A percentile compares a stretch with the other conserved stretches of the same genome.
Conservation (phyloP, 1,140 invertebrate species). For the Propsilocerus akamusi region DNA sequence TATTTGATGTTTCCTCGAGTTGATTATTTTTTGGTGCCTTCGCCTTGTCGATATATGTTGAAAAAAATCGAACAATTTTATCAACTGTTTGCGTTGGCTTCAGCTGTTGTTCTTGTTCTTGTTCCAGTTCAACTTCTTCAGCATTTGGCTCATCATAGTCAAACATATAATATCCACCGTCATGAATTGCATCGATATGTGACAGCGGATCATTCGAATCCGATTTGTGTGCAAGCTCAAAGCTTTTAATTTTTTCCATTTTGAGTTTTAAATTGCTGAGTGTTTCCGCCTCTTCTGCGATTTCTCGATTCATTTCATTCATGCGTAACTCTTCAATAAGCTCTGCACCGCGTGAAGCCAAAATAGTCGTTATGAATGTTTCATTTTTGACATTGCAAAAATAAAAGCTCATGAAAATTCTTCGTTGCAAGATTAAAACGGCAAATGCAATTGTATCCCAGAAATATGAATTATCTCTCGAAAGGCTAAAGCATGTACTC, state of each 20-base stretch:
- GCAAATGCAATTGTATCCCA: neutral
- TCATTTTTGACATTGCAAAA: neutral
- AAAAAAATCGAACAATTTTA: no score
- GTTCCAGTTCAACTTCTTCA: slow-evolving; percentile 41
- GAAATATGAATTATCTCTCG: neutral
- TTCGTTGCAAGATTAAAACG: neutral
- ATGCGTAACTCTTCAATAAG: neutral
- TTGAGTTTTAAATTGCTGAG: neutral
- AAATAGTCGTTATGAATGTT: neutral
- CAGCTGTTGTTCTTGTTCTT: no score
- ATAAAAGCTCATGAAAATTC: neutral
- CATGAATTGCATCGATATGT: slow-evolving; percentile 38
- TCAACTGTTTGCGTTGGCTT: no score
- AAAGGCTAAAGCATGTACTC: neutral
- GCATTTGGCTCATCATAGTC: slow-evolving; percentile 56
- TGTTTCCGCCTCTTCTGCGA: neutral
- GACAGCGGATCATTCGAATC: neutral
- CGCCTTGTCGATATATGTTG: no score
- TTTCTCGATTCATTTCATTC: neutral
- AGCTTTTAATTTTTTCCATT: neutral
- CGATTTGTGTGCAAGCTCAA: neutral
- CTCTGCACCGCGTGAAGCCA: neutral
- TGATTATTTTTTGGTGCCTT: no score
- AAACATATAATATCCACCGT: slow-evolving; percentile 81
- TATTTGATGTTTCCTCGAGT: no score